Evolutionary conservation across 1,140 invertebrate species (phyloP), one percentile per base, ranked within the genome.

Genomic region (Drosophila grimshawi): DNA sequence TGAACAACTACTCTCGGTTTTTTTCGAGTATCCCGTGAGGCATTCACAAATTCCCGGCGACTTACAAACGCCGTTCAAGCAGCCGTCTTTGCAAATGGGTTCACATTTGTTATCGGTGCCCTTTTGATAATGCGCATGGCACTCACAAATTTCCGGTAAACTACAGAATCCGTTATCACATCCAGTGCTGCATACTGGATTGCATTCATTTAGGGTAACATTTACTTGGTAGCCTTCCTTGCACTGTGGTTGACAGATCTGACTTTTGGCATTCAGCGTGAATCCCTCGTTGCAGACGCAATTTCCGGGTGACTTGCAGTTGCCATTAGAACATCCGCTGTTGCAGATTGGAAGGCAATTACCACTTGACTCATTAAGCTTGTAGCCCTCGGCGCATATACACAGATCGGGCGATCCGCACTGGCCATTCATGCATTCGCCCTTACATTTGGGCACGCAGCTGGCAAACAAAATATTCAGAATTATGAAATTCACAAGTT

Each of bases 91-190:
- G 27, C 76, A 78, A 7, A 65, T 57, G 10, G 76, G 72, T 33
- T 46, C 45, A 29, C 76, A 78, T 1, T 62, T 75, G 33, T 76
- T 76, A 62, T 86, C 76, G 8, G 48, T 3, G 5, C 85, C 60
- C 92, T 94, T 68, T 93, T 94, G 82, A 94, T 96, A 65, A 45
- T 74, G 56, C 11, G 7, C 51, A 29, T 86, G 69, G 61, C 81
- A 86, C 10, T 71, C 43, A 10, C 79, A 88, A 7, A 57, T 37
- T 7, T 85, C 61, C 8, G 81, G 81, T 3, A 70, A 82, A 6
- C 55, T 39, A 11, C 81, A 86, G 29, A 78, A 46, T 0, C 81
- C 81, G n/a, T 86, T 86, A 69, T 66, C 70, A 52, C 81, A 86
- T 5, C 59, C 55, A 19, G 30, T 57, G 27, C 55, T 52, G 39